Evolutionary conservation across 2,797 vertebrate genomes (phyloP), one percentile per base, ranked within the genome.

Genomic region (Artibeus lituratus): DNA sequence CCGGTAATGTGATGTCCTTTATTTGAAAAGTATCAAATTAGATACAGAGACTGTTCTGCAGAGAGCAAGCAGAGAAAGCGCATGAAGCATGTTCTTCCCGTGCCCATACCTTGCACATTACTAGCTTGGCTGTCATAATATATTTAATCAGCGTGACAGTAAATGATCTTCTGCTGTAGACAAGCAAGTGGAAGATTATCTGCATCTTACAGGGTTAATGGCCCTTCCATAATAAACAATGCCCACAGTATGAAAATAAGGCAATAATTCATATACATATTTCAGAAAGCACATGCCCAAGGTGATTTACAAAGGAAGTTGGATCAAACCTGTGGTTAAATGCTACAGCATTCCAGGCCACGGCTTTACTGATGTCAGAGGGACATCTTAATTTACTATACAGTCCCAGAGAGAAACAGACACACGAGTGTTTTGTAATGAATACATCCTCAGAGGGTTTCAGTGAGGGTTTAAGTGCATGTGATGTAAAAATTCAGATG

Each of bases 151-250:
- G 98, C 77, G 29, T 77, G 22, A 97, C 95, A 97, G 87, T 77
- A 77, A 97, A 97, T 96, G 98, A 96, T 98, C 94, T 95, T 94
- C 91, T 96, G 96, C 97, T 98, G 93, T 98, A 98, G 98, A 98
- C 97, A 96, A 94, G 97, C 96, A 98, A 98, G 98, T 85, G 97
- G 96, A 98, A 98, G 96, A 98, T 96, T 96, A 97, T 97, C 98
- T 97, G 95, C 96, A 97, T 98, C 98, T 97, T 96, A 98, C 97
- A 98, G 97, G 98, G 98, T 98, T 98, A 98, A 98, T 98, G 96
- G 98, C 97, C 98, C 98, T 98, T 97, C 98, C 98, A 98, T 98
- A 98, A 98, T 98, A 98, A 98, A 98, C 98, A 98, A 98, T 98
- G 95, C 97, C 97, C 98, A 98, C 90, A 95, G 97, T 98, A 98